phyloP scores from a whole-genome alignment of 2,888 invertebrate species.

The Thecocarcelia acutangulata region DNA sequence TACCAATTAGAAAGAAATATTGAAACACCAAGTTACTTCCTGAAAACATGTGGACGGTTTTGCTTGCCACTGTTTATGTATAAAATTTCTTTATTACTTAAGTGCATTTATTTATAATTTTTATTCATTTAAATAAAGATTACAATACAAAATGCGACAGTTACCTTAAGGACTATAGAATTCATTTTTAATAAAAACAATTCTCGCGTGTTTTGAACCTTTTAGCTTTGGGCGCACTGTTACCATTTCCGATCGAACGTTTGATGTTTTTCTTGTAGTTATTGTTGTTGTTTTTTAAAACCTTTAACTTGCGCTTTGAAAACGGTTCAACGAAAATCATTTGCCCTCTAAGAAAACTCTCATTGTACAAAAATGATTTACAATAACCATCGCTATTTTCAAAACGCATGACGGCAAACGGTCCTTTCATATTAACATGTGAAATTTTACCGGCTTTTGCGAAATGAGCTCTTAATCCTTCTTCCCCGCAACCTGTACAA shows the following conservation, averaged over 20 bases:
- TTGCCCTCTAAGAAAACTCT: constrained; percentile 67
- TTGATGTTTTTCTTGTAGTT: constrained; percentile 32
- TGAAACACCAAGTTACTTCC: too few species aligned
- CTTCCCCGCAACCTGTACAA: constrained; percentile 65
- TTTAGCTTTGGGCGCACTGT: constrained; percentile 31
- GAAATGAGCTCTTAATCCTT: constrained; percentile 71
- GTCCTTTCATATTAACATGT: constrained; percentile 46
- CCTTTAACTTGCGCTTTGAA: constrained; percentile 71
- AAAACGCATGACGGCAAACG: constrained; percentile 73
- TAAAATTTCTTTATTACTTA: background rate
- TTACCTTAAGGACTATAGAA: too few species aligned
- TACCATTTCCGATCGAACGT: constrained; percentile 57
- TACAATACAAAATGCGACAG: too few species aligned
- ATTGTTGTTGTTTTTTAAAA: background rate
- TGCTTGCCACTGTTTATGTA: background rate
- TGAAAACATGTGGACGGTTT: too few species aligned
- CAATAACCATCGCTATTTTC: constrained; percentile 74
- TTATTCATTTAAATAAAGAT: too few species aligned
- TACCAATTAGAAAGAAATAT: too few species aligned
- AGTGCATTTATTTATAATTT: too few species aligned
- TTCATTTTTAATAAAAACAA: too few species aligned
- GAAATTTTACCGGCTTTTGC: constrained; percentile 72
- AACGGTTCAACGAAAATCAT: constrained; percentile 75
- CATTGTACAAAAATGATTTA: constrained; percentile 75
- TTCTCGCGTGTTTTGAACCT: too few species aligned